These are phyloP conservation scores for Troides aeacus DNA, from an alignment of 2,888 invertebrate genomes.

Conservation along the genomic window DNA sequence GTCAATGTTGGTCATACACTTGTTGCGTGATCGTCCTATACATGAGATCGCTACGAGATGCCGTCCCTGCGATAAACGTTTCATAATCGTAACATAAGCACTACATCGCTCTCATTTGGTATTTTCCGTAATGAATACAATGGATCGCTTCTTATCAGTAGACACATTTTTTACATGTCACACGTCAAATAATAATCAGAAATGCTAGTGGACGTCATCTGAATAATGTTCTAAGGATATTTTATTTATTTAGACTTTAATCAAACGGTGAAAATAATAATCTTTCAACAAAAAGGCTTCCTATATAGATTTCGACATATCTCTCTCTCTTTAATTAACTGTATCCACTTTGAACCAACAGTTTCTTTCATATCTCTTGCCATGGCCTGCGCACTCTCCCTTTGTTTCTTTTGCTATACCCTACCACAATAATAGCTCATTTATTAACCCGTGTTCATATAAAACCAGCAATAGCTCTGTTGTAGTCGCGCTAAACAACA, in stretches of 20 bases:
- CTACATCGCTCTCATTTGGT: slow-evolving; percentile 13
- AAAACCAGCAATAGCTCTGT: too few species aligned
- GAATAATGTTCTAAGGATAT: neutral
- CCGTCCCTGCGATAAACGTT: slow-evolving; percentile 1
- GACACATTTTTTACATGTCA: neutral
- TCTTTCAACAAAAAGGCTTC: too few species aligned
- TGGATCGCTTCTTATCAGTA: slow-evolving; percentile 6
- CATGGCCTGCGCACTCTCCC: too few species aligned
- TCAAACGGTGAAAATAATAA: neutral
- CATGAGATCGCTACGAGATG: slow-evolving; percentile 1
- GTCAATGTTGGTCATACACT: slow-evolving; percentile 22
- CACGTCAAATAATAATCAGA: neutral
- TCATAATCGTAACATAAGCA: slow-evolving; percentile 20
- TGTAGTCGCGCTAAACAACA: neutral
- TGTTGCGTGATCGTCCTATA: slow-evolving; percentile 17
- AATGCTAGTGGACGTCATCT: neutral
- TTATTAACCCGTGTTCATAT: too few species aligned
- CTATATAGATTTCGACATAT: too few species aligned
- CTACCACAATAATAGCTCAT: too few species aligned
- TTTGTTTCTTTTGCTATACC: too few species aligned
- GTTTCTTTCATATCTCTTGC: too few species aligned
- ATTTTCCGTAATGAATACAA: slow-evolving; percentile 22
- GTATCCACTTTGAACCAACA: too few species aligned
- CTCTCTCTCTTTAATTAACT: too few species aligned
- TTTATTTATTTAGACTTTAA: neutral